Evolutionary conservation across 1,140 invertebrate species (phyloP).

Genomic region (Aphelenchoides fujianensis): DNA sequence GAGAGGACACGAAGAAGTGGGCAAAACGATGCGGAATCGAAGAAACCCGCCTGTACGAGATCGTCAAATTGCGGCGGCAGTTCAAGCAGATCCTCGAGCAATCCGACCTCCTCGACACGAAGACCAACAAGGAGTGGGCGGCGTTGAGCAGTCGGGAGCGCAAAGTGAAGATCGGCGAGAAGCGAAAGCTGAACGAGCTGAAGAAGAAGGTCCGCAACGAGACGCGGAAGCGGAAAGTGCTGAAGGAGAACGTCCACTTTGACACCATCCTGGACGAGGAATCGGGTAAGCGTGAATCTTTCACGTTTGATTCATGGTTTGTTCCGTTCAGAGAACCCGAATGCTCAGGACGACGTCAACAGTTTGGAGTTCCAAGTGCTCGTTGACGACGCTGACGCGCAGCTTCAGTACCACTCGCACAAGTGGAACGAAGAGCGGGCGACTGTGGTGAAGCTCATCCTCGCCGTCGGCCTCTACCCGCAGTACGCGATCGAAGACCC

Average conservation of each 20-base stretch:
- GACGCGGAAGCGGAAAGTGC: slow-evolving; percentile 24
- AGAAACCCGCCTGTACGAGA: slow-evolving; percentile 45
- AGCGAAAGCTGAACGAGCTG: slow-evolving; percentile 34
- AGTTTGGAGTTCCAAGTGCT: slow-evolving; percentile 42
- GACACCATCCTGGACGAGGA: slow-evolving; percentile 38
- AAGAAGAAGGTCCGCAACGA: slow-evolving; percentile 40
- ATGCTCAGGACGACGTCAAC: slow-evolving; percentile 18
- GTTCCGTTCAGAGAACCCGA: not conserved
- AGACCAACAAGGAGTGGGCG: slow-evolving; percentile 29
- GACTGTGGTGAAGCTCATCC: slow-evolving; percentile 32
- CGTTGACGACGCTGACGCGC: slow-evolving; percentile 18
- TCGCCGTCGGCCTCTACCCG: slow-evolving; percentile 43
- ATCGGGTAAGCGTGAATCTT: slow-evolving; percentile 3
- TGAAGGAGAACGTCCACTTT: slow-evolving; percentile 42
- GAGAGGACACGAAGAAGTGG: slow-evolving; percentile 43
- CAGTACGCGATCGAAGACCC: slow-evolving; percentile 46
- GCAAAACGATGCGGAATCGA: slow-evolving; percentile 37
- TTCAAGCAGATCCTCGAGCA: slow-evolving; percentile 39
- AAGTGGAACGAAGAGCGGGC: slow-evolving; percentile 29
- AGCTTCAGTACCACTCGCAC: slow-evolving; percentile 30
- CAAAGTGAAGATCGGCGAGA: slow-evolving; percentile 40
- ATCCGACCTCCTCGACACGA: slow-evolving; percentile 30
- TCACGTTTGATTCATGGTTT: not conserved
- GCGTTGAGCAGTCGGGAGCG: slow-evolving; percentile 37
- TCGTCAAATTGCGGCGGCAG: slow-evolving; percentile 39